Evolutionary conservation across 2,113 vertebrate species (phyloP), one percentile per base, ranked within the genome.

Genomic region (Phaetusa simplex): DNA sequence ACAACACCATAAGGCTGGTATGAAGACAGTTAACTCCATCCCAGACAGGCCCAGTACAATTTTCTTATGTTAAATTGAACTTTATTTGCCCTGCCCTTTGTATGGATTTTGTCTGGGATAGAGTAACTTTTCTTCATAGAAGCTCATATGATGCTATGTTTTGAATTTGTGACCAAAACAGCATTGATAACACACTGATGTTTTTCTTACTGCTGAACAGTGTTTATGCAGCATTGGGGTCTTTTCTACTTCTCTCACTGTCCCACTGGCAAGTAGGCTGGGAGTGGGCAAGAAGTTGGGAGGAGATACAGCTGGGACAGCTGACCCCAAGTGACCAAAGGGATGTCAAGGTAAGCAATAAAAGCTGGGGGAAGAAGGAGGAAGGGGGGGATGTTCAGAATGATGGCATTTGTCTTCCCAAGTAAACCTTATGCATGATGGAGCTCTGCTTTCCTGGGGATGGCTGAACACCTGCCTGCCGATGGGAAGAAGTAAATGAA

Each of bases 351-450:
- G 3, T 62, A 40, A 82, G 70, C 36, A 61, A 50, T 36, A 50
- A 50, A 82, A 86, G 8, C 27, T 67, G 20, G 8, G 27, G 9
- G 4, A 77, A 61, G 67, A 62, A 69, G 9, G 4, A 81, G 8
- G 34, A 69, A 73, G 7, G 8, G 8, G 5, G 12, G 2, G 1
- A n/a, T 0, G 0, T 9, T 76, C 4, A 1, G 32, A 71, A n/a
- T 30, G 8, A 21, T 12, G 11, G 30, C 3, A 1, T 17, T 83
- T 29, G 11, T 42, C 80, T 40, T 82, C 55, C 36, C 24, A 43
- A 22, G 11, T 71, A 23, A 69, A 34, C 3, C 0, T 30, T 56
- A 12, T 0, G 3, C 0, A 0, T 14, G 8, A 22, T 20, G 27
- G 5, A 49, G 9, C n/a, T 13, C 22, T 47, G 12, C 26, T 58